phyloP scores from a whole-genome alignment of 2,797 vertebrate species.

The Avahi laniger region DNA sequence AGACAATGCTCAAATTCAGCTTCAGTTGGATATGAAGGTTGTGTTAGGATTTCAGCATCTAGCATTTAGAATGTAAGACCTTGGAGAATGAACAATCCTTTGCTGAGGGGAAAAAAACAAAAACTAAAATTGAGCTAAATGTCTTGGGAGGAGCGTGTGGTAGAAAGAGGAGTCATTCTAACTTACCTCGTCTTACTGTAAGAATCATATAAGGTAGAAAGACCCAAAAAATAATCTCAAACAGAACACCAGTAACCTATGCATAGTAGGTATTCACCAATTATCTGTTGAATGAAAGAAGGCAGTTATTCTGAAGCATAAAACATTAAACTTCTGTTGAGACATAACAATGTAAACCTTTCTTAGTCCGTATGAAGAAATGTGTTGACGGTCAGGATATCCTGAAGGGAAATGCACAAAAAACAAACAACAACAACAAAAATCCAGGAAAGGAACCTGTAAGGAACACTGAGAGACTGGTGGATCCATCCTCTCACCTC shows the following conservation, averaged over 20 bases:
- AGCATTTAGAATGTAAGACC: neutral
- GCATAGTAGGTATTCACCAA: neutral
- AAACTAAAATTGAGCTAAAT: neutral
- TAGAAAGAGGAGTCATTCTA: conserved; percentile 17
- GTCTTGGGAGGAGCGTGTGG: neutral
- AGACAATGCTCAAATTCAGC: neutral
- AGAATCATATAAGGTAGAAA: neutral
- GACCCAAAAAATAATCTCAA: neutral
- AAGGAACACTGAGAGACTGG: neutral
- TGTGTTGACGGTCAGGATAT: neutral
- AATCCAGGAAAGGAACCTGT: neutral
- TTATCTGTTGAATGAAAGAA: neutral
- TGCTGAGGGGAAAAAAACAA: neutral
- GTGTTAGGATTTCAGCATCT: neutral
- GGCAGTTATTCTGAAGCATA: neutral
- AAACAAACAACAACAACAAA: neutral
- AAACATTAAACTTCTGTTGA: neutral
- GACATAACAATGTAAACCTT: neutral
- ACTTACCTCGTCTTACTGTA: neutral
- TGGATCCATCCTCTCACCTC: neutral
- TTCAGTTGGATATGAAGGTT: neutral
- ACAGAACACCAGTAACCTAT: neutral
- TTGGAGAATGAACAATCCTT: neutral
- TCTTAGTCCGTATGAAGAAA: neutral
- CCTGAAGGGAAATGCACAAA: neutral